A percentile compares a stretch with the other conserved stretches of the same genome.
phyloP scores from a whole-genome alignment of 2,113 vertebrate genomes.

The Petaurus breviceps region DNA sequence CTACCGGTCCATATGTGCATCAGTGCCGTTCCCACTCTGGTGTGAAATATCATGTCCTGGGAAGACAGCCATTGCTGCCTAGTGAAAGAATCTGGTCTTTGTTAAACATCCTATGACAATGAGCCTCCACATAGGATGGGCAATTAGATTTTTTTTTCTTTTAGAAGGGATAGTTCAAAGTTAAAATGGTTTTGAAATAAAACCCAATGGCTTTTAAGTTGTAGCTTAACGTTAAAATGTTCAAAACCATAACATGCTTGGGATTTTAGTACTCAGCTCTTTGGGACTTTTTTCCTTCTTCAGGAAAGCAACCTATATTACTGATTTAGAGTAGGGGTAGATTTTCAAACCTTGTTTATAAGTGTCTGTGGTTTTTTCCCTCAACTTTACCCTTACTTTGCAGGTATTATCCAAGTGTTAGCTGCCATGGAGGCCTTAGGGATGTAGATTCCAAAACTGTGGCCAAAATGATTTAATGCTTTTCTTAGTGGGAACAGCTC shows the following conservation, averaged over 20 bases:
- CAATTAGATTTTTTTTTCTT: slow-evolving; percentile 2
- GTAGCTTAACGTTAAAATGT: slow-evolving; percentile 21
- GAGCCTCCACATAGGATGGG: not conserved
- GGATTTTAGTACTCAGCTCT: slow-evolving; percentile 25
- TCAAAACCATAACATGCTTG: slow-evolving; percentile 30
- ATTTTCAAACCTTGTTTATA: not conserved
- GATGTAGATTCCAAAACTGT: not conserved
- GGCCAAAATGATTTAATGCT: not conserved
- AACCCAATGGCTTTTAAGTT: slow-evolving; percentile 21
- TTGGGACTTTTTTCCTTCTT: not conserved
- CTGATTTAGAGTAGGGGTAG: not conserved
- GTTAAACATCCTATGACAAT: slow-evolving; percentile 5
- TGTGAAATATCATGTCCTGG: not conserved
- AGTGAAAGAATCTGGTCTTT: not conserved
- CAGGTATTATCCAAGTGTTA: not conserved
- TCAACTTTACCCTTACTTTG: not conserved
- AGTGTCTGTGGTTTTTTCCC: not conserved
- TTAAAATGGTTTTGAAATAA: slow-evolving; percentile 40
- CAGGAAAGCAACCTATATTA: not conserved
- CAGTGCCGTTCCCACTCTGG: not conserved
- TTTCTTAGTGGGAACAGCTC: not conserved
- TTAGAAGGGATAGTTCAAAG: not conserved
- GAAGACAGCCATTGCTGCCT: not conserved
- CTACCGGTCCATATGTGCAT: not conserved
- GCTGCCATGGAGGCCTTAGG: not conserved